A percentile compares a stretch with the other conserved stretches of the same genome.
These are phyloP conservation scores for Vulpes ferrilata DNA, from an alignment of 2,113 vertebrate genomes.

Conservation along the genomic window DNA sequence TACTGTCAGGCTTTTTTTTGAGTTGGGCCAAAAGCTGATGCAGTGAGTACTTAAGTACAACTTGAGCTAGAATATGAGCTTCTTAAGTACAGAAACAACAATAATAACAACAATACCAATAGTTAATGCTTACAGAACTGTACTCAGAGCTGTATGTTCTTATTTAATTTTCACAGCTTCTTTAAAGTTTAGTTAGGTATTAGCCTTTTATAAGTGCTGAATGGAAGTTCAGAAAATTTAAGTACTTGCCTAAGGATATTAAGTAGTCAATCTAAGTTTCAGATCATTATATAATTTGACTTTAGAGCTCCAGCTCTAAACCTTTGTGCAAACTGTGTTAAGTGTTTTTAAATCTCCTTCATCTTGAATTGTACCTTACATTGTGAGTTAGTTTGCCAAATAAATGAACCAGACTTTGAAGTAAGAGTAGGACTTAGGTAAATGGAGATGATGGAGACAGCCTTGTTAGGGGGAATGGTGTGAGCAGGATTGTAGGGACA, in stretches of 20 bases:
- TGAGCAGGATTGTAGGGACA: neutral
- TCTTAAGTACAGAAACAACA: neutral
- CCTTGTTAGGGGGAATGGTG: neutral
- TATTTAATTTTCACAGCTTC: neutral
- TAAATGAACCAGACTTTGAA: neutral
- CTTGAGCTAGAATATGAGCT: neutral
- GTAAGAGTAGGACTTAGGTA: neutral
- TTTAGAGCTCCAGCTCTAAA: neutral
- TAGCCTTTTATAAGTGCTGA: neutral
- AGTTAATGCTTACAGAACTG: neutral
- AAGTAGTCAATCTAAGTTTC: neutral
- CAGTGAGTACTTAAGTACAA: neutral
- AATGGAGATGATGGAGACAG: neutral
- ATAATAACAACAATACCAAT: neutral
- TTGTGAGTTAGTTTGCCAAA: neutral
- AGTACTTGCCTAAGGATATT: neutral
- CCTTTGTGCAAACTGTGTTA: neutral
- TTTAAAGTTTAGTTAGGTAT: neutral
- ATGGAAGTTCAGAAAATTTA: neutral
- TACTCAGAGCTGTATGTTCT: neutral
- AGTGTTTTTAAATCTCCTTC: neutral
- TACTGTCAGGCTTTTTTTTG: neutral
- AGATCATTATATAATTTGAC: neutral
- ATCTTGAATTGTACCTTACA: neutral
- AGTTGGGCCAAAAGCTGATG: neutral